Evolutionary conservation across 23 tunicate genomes (phyloP), one percentile per base, ranked within the genome.

Genomic region (Clavelina lepadiformis): DNA sequence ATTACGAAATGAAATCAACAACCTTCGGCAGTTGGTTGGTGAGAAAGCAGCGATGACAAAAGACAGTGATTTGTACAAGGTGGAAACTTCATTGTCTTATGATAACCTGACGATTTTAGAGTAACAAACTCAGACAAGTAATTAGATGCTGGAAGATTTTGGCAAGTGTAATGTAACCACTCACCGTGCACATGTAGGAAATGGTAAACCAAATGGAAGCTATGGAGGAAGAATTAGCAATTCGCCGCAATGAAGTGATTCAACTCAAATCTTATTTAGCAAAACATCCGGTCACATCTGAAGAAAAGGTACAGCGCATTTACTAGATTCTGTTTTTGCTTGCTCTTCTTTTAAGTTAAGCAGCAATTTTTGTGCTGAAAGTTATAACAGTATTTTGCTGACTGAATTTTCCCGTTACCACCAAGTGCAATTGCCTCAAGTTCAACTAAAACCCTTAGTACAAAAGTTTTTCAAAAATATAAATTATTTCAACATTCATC

Each of bases 191-290:
- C 49, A 41, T 41, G 2, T 60, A 87, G 96, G 86, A 79, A 36
- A 27, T 87, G 61, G 66, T 61, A 68, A 50, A 67, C 3, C 81
- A 87, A 67, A 67, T 87, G 82, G 62, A 66, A 33, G 86, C 68
- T 25, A 78, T 79, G 96, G 87, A 87, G 56, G 87, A 87, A 3
- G 96, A 87, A 56, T 37, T 87, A 31, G 82, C 79, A 20, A 73
- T 79, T 20, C 64, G 87, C 2, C 60, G 87, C 22, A 8, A 38
- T 19, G 82, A 87, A 58, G 96, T 74, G 20, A 87, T 87, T 67
- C 75, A 79, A 33, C 72, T 73, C 28, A 87, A 87, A 44, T 68
- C 84, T 7, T 59, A 24, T 26, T 46, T 55, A 1, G 82, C 74
- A 13, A 29, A 55, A 15, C 82, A 66, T 22, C 52, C 76, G 5